Percentiles rank a stretch among this genome's conserved stretches.
phyloP scores from a whole-genome alignment of 1,140 invertebrate genomes.

The Drepana arcuata region DNA sequence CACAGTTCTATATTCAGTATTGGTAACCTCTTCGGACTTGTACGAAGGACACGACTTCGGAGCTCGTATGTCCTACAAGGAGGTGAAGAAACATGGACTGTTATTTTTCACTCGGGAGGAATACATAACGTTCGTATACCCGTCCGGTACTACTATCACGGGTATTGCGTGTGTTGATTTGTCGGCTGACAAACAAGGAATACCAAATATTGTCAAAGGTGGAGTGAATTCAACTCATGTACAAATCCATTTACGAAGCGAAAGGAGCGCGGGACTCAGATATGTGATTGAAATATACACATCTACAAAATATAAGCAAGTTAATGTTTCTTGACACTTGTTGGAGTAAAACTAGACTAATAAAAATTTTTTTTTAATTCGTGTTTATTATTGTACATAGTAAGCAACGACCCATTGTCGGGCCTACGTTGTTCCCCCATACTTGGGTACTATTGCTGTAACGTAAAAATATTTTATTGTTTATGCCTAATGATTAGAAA shows the following conservation, averaged over 20 bases:
- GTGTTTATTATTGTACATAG: no score
- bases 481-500: no score
- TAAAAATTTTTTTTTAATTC: no score
- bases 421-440: no score
- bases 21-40: constrained; percentile 6
- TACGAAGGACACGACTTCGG: constrained; percentile 11
- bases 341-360: no score
- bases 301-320: no score
- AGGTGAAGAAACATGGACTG: constrained; percentile 23
- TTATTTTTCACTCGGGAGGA: constrained; percentile 22
- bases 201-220: constrained; percentile 12
- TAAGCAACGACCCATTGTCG: no score
- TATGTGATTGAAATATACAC: constrained; percentile 30
- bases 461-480: no score
- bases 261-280: constrained; percentile 18
- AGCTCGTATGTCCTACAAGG: constrained; percentile 16
- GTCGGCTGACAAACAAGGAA: constrained; percentile 18
- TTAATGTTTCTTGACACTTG: no score
- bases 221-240: constrained; percentile 20
- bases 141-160: constrained; percentile 23
- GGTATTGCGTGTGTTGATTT: constrained; percentile 26
- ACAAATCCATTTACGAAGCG: constrained; percentile 21
- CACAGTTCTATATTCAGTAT: not conserved
- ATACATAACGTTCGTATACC: constrained; percentile 17
- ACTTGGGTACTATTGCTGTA: no score